Evolutionary conservation across 2,888 invertebrate genomes (phyloP).

Genomic region (Magallana nippona): DNA sequence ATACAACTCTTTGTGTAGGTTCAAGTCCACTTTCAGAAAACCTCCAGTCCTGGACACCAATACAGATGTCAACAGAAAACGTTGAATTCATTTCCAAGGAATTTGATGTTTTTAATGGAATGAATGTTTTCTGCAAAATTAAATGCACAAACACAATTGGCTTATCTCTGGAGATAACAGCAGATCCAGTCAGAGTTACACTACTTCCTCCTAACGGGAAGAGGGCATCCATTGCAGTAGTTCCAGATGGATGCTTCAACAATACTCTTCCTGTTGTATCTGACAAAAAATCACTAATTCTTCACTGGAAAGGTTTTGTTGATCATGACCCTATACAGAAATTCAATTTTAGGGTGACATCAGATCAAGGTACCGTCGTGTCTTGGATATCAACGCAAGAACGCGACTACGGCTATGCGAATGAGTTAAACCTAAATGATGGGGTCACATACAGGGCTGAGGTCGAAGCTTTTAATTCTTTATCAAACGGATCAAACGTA

Average conservation of each 20-base stretch:
- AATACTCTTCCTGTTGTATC: background rate
- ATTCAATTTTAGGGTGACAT: background rate
- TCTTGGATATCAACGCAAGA: background rate
- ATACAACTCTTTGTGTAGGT: constrained; percentile 49
- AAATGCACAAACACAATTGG: constrained; percentile 1
- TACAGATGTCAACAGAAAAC: background rate
- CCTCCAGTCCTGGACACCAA: background rate
- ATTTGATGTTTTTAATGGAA: background rate
- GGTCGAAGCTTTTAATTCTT: constrained; percentile 4
- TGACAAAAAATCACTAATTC: background rate
- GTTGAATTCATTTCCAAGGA: background rate
- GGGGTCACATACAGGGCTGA: background rate
- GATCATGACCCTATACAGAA: background rate
- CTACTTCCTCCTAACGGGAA: background rate
- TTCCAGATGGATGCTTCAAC: background rate
- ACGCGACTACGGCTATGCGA: background rate
- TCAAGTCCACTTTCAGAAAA: background rate
- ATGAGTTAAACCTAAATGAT: background rate
- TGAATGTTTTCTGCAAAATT: background rate
- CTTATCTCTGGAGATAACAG: background rate
- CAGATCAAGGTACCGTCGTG: background rate
- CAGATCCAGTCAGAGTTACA: background rate
- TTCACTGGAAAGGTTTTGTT: constrained; percentile 12
- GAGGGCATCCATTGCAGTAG: background rate
- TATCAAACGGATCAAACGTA: background rate